Percentiles rank a stretch among this genome's conserved stretches.
phyloP scores from a whole-genome alignment of 2,113 vertebrate species.

The Petrocephalus zakoni region DNA sequence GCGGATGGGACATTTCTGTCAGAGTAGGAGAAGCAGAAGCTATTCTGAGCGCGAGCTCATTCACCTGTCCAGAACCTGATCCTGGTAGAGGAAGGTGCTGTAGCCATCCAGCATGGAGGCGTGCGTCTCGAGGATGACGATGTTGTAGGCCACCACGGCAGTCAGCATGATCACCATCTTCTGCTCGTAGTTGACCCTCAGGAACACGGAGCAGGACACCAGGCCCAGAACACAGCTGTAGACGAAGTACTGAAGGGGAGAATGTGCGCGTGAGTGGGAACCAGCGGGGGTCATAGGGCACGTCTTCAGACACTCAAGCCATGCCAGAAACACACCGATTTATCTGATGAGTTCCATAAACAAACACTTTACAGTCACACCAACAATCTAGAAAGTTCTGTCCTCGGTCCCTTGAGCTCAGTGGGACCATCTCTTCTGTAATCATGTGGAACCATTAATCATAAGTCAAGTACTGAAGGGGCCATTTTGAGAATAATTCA shows the following conservation, averaged over 20 bases:
- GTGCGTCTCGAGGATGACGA: constrained; percentile 88
- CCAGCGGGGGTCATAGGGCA: background rate
- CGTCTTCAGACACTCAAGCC: background rate
- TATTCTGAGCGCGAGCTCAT: background rate
- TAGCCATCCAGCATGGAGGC: constrained; percentile 79
- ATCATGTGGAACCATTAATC: background rate
- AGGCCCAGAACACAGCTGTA: constrained; percentile 95
- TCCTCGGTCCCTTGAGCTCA: background rate
- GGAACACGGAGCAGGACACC: constrained; percentile 93
- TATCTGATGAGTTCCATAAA: background rate
- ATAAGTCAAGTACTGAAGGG: background rate
- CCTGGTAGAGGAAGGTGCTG: constrained; percentile 74
- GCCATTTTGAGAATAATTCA: background rate
- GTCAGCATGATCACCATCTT: constrained; percentile 94
- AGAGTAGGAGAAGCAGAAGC: background rate
- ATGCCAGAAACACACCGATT: background rate
- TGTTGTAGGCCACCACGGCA: constrained; percentile 84
- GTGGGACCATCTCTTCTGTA: background rate
- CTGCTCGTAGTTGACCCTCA: constrained; percentile 93
- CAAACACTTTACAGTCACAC: background rate
- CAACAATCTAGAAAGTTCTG: background rate
- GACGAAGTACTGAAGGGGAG: constrained; percentile 82
- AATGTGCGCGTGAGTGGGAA: background rate
- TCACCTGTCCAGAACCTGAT: constrained; percentile 71
- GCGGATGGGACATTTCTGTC: background rate